A percentile compares a stretch with the other conserved stretches of the same genome.
phyloP scores from a whole-genome alignment of 2,888 invertebrate species.

The Parelbella ahira region DNA sequence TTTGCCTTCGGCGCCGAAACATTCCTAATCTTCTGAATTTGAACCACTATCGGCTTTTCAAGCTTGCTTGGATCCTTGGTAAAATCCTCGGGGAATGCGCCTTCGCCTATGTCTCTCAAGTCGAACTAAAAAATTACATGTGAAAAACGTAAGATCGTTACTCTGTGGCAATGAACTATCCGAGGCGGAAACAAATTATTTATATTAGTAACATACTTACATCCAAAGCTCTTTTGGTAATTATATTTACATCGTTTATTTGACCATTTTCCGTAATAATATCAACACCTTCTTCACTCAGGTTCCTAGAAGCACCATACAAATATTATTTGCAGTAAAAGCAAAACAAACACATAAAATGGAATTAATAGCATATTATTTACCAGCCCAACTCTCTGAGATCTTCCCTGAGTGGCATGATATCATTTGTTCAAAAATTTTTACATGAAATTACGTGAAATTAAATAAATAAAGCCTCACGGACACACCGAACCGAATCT shows the following conservation, averaged over 20 bases:
- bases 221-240: constrained; percentile 84
- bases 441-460: constrained; percentile 58
- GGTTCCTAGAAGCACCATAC: constrained; percentile 81
- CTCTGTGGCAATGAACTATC: background rate
- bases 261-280: constrained; percentile 83
- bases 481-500: too few relatives aligned
- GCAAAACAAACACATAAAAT: constrained; percentile 2
- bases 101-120: constrained; percentile 89
- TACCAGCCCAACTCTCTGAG: constrained; percentile 85
- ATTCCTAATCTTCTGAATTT: constrained; percentile 93
- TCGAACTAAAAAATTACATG: constrained; percentile 79
- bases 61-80: constrained; percentile 78
- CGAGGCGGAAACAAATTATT: constrained; percentile 4
- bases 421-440: constrained; percentile 57
- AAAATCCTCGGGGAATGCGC: constrained; percentile 85
- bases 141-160: constrained; percentile 5
- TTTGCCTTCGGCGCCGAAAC: constrained; percentile 94
- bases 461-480: constrained; percentile 37
- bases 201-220: constrained; percentile 75
- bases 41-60: constrained; percentile 85
- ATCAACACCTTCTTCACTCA: constrained; percentile 86
- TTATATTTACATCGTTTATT: constrained; percentile 82
- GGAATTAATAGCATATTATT: constrained; percentile 36
- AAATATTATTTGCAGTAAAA: constrained; percentile 30
- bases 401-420: constrained; percentile 83